Conservation (phyloP, 2,888 invertebrate species). For the Tetranychus truncatus region DNA sequence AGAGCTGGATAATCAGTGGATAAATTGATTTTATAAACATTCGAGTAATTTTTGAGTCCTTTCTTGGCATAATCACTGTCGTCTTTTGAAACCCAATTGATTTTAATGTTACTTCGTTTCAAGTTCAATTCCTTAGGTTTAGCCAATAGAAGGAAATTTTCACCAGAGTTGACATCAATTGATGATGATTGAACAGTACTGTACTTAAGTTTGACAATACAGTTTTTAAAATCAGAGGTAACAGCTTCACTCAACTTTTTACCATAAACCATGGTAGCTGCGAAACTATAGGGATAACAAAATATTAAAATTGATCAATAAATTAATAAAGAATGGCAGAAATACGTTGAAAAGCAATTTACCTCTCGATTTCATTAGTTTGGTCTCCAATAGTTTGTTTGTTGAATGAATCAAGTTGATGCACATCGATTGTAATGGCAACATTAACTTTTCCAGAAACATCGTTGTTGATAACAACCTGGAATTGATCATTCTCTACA, state of each 20-base stretch:
- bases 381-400: not conserved
- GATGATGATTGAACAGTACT: not conserved
- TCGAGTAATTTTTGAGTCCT: not conserved
- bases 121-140: not conserved
- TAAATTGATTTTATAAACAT: conserved; percentile 4
- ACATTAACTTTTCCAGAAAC: not conserved
- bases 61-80: not conserved
- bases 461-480: not conserved
- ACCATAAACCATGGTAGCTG: no score
- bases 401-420: not conserved
- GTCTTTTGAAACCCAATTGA: not conserved
- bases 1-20: conserved; percentile 38
- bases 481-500: not conserved
- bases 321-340: not conserved
- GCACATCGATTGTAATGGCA: not conserved
- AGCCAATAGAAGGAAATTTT: not conserved
- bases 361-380: not conserved
- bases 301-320: no score
- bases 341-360: not conserved
- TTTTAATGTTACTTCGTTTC: not conserved
- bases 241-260: not conserved
- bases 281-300: no score
- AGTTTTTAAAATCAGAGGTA: not conserved
- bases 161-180: not conserved
- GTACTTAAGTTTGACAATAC: not conserved